phyloP scores from a whole-genome alignment of 1,140 invertebrate species.

The Sweltsa coloradensis region DNA sequence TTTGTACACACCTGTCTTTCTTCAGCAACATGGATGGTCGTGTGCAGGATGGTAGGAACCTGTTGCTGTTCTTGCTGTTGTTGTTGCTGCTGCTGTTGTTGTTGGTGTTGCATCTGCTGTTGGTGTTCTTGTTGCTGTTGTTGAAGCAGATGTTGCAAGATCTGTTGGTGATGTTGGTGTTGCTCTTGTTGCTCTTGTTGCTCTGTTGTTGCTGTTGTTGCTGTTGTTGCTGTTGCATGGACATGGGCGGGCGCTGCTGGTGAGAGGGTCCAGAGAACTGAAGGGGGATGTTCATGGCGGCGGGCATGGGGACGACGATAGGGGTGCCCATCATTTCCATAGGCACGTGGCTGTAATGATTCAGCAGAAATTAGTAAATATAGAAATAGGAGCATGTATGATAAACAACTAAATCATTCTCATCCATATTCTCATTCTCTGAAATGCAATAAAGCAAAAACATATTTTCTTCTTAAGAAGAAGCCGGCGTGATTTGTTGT shows the following conservation, averaged over 20 bases:
- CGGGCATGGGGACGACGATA: conserved; percentile 31
- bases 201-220: conserved; percentile 26
- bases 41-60: conserved; percentile 23
- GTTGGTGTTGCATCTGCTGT: conserved; percentile 23
- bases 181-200: conserved; percentile 27
- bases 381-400: neutral
- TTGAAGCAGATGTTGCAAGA: conserved; percentile 22
- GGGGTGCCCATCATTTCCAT: conserved; percentile 36
- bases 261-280: conserved; percentile 26
- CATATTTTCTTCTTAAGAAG: neutral
- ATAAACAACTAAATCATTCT: no score
- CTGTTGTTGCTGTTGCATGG: conserved; percentile 23
- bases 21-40: conserved; percentile 18
- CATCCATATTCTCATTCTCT: no score
- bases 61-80: conserved; percentile 21
- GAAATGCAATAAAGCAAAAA: conserved; percentile 7
- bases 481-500: no score
- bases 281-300: conserved; percentile 30
- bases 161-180: conserved; percentile 27
- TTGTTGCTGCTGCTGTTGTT: conserved; percentile 16
- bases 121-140: conserved; percentile 22
- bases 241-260: conserved; percentile 28
- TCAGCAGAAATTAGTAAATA: conserved; percentile 14
- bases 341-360: conserved; percentile 38
- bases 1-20: no score